Evolutionary conservation across 53 echinoderm and acorn worm genomes (phyloP), one percentile per base, ranked within the genome.

Genomic region (Paracentrotus lividus): DNA sequence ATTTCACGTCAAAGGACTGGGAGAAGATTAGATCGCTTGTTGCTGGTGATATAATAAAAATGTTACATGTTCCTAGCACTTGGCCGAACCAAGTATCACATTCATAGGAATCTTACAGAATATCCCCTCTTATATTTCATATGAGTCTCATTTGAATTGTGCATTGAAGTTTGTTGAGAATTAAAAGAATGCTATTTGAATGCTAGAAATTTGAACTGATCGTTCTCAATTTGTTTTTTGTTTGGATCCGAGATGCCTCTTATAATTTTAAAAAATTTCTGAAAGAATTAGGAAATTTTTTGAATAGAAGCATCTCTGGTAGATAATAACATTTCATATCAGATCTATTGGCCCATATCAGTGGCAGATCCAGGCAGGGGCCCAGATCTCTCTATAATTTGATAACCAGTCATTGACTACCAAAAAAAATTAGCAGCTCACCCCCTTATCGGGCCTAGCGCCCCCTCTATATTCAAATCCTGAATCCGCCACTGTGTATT

Each of bases 131-230:
- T 72, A 20, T 40, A 6, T 36, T 38, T 72, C 36, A 5, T 72
- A 1, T 1, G 36, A 31, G 14, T 36, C 40, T 72, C 72, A 36
- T 69, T 69, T 13, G 18, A 69, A 36, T 23, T 33, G 66, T 72
- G 40, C 32, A 36, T 72, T 72, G 72, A 40, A 72, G 72, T 72
- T 38, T 20, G 72, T 72, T 72, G 72, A 72, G 40, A 72, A 72
- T 40, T 38, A 13, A 72, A 69, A 72, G 40, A 72, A 72, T 72
- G 38, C 72, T 72, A 72, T 72, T 72, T 72, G 40, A 72, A 72
- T 72, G 40, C 40, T 72, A 40, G 40, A 72, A 72, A 72, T 36
- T 40, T 3, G 16, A 40, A 40, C 40, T 15, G 18, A 36, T 40
- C 32, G 40, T 40, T 36, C 27, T 72, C 18, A 38, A 0, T 36